Evolutionary conservation across 2,113 vertebrate genomes (phyloP), one percentile per base, ranked within the genome.

Genomic region (Cyphomyrus discorhynchus): DNA sequence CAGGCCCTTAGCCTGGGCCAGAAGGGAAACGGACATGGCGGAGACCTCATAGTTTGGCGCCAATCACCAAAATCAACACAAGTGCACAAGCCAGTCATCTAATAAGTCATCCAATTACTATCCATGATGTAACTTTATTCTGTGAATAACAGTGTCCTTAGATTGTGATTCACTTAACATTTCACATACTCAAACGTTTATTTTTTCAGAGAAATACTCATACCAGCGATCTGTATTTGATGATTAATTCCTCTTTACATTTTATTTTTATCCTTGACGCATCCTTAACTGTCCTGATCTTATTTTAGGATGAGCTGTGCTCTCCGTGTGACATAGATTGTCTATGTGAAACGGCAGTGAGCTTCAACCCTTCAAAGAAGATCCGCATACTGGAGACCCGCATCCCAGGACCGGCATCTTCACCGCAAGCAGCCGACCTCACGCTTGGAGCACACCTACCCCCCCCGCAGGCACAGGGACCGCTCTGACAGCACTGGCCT

Each of bases 401-500:
- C 27, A 74, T 62, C 56, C 24, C 58, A 27, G 56, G 58, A 11
- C n/a, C 58, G n/a, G 58, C 8, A 8, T n/a, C n/a, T n/a, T n/a
- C 21, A n/a, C 56, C 56, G 7, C 1, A 24, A 62, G 56, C 21
- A 3, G 56, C 56, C 56, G 2, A n/a, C 19, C 56, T 62, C 56
- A 9, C 58, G 3, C 24, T 62, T 9, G 58, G 58, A 27, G 58
- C n/a, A 27, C 58, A 66, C 7, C 62, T 1, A 11, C 27, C 19
- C 31, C 27, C 27, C 87, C 90, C 90, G 19, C 35, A 21, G 62
- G 24, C 24, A 66, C 58, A 24, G 58, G 58, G 62, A 66, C 31
- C 62, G 62, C n/a, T 27, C 24, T 3, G n/a, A n/a, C 47, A 27
- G 87, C 89, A 88, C 91, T 85, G 91, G 91, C 93, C 92, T 91